Conservation (phyloP, 2,888 invertebrate species). For the Morpho deidamia region DNA sequence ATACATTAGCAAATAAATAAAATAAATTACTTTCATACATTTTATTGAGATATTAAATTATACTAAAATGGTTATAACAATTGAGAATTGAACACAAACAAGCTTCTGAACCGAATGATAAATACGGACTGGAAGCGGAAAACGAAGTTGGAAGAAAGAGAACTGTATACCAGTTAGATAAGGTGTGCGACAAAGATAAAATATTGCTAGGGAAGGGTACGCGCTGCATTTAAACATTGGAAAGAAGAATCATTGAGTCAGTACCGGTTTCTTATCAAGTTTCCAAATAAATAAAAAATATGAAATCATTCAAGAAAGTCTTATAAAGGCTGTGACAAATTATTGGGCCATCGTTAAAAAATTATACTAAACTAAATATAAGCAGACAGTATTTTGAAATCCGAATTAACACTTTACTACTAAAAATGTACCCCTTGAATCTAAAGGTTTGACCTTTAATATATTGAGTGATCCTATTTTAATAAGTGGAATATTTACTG, state of each 20-base stretch:
- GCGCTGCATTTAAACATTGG: conserved; percentile 15
- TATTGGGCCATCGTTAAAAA: not conserved
- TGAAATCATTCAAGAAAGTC: conserved; percentile 1
- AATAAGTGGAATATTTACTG: too few species aligned
- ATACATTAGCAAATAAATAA: too few species aligned
- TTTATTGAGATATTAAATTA: not conserved
- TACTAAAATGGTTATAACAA: too few species aligned
- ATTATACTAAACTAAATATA: too few species aligned
- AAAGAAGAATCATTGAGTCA: conserved; percentile 27
- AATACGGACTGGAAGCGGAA: conserved; percentile 50
- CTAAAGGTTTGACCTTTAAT: too few species aligned
- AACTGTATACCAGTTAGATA: conserved; percentile 18
- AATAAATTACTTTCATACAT: conserved; percentile 7
- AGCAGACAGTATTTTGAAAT: too few species aligned
- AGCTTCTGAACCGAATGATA: conserved; percentile 52
- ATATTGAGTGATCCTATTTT: too few species aligned
- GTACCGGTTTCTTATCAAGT: conserved; percentile 45
- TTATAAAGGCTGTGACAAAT: not conserved
- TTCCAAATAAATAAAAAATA: conserved; percentile 6
- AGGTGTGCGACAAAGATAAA: conserved; percentile 38
- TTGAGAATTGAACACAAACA: conserved; percentile 25
- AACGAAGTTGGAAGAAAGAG: conserved; percentile 38
- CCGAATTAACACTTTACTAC: too few species aligned
- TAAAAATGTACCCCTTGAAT: too few species aligned
- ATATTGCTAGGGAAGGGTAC: conserved; percentile 37